A percentile compares a stretch with the other conserved stretches of the same genome.
These are phyloP conservation scores for Montipora efflorescens DNA, from an alignment of 64 coral and sea anemone genomes.

Conservation along the genomic window DNA sequence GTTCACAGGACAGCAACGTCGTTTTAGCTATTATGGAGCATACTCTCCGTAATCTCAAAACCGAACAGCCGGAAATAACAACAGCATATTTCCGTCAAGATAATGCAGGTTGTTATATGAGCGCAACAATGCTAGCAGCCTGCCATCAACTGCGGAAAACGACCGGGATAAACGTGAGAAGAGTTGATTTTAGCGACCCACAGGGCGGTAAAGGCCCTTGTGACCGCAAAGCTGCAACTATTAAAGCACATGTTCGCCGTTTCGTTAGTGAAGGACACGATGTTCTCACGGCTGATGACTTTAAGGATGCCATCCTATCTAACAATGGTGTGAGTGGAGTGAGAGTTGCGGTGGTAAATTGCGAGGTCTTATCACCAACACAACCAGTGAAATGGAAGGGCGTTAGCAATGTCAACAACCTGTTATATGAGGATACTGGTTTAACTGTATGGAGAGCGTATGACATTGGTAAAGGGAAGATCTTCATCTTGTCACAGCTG, in stretches of 20 bases:
- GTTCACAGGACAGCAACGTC: too few species aligned
- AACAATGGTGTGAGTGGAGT: too few species aligned
- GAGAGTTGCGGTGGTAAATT: too few species aligned
- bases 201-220: constrained; percentile 61
- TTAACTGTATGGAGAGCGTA: constrained; percentile 78
- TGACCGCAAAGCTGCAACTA: constrained; percentile 74
- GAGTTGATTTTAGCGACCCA: constrained; percentile 56
- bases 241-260: constrained; percentile 54
- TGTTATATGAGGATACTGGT: not conserved
- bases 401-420: constrained; percentile 60
- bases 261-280: constrained; percentile 67
- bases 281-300: constrained; percentile 52
- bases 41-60: not conserved
- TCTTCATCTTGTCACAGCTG: constrained; percentile 17
- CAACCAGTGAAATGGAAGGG: constrained; percentile 7
- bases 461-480: constrained; percentile 63
- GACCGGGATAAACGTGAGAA: constrained; percentile 51
- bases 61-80: constrained; percentile 29
- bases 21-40: too few species aligned
- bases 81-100: constrained; percentile 41
- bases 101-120: constrained; percentile 42
- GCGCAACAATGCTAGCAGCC: constrained; percentile 49
- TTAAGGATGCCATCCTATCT: constrained; percentile 63
- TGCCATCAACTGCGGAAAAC: constrained; percentile 13
- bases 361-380: not conserved